These are phyloP conservation scores for Alectura lathami DNA, from an alignment of 2,113 vertebrate species.

Conservation along the genomic window DNA sequence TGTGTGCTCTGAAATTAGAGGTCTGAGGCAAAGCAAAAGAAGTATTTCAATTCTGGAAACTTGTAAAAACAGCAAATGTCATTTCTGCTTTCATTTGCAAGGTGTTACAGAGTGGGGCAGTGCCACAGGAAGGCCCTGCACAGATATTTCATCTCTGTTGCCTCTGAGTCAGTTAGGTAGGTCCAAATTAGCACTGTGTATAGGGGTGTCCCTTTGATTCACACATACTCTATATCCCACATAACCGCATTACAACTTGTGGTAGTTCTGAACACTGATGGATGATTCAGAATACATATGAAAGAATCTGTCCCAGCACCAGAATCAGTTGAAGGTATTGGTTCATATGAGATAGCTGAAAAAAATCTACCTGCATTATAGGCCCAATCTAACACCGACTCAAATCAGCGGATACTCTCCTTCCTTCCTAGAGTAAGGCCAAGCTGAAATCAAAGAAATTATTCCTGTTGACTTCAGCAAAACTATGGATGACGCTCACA, in stretches of 20 bases:
- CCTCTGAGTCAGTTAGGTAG: not conserved
- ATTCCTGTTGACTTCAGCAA: not conserved
- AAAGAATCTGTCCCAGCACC: not conserved
- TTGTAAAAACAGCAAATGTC: not conserved
- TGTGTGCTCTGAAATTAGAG: not conserved
- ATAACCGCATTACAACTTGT: rapidly evolving
- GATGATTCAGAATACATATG: not conserved
- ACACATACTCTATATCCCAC: not conserved
- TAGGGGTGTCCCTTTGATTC: not conserved
- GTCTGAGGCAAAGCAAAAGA: not conserved
- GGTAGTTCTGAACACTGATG: not conserved
- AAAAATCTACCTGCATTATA: not conserved
- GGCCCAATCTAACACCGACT: not conserved
- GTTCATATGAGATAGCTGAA: not conserved
- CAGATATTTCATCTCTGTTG: not conserved
- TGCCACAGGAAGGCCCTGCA: not conserved
- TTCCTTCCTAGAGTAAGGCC: not conserved
- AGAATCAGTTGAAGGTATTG: not conserved
- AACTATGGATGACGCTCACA: not conserved
- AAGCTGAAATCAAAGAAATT: not conserved
- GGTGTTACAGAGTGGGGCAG: not conserved
- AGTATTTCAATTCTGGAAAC: not conserved
- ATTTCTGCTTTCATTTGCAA: not conserved
- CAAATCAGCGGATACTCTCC: not conserved
- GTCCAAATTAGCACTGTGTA: not conserved